Evolutionary conservation across 2,797 vertebrate species (phyloP).

Genomic region (Hipposideros larvatus): DNA sequence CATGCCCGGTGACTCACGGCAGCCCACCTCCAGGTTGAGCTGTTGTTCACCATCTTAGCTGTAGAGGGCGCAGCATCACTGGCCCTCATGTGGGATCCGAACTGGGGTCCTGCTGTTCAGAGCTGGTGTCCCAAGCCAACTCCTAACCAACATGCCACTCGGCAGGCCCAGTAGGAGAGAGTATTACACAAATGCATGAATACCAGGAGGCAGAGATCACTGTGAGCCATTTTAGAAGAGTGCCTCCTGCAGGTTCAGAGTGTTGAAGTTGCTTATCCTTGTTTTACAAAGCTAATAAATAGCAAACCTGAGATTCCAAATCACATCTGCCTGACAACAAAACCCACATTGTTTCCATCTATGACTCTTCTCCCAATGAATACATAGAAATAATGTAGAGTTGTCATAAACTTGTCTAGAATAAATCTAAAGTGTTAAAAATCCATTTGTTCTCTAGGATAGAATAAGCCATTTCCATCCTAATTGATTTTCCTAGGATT

Average conservation of each 20-base stretch:
- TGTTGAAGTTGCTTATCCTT: slow-evolving; percentile 56
- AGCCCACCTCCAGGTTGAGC: too few relatives aligned
- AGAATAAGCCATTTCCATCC: slow-evolving; percentile 31
- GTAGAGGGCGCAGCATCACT: too few relatives aligned
- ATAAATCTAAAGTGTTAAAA: slow-evolving; percentile 48
- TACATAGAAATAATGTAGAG: not conserved
- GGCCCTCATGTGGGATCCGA: too few relatives aligned
- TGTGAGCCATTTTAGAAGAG: slow-evolving; percentile 46
- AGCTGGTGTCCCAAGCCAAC: too few relatives aligned
- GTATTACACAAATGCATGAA: slow-evolving; percentile 30
- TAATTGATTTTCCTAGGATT: slow-evolving; percentile 50
- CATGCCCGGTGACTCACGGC: too few relatives aligned
- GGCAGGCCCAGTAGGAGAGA: not conserved
- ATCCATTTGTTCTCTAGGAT: slow-evolving; percentile 12
- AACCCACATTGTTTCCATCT: not conserved
- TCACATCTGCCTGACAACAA: slow-evolving; percentile 22
- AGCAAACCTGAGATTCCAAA: slow-evolving; percentile 51
- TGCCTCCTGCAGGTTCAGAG: not conserved
- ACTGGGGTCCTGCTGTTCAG: too few relatives aligned
- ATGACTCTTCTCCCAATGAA: slow-evolving; percentile 20
- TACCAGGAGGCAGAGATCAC: slow-evolving; percentile 38
- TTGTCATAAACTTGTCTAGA: slow-evolving; percentile 51
- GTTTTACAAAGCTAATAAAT: slow-evolving; percentile 47
- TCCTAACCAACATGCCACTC: too few relatives aligned
- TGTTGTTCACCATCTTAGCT: too few relatives aligned